A percentile compares a stretch with the other conserved stretches of the same genome.
phyloP scores from a whole-genome alignment of 2,113 vertebrate genomes.

The Gymnogyps californianus region DNA sequence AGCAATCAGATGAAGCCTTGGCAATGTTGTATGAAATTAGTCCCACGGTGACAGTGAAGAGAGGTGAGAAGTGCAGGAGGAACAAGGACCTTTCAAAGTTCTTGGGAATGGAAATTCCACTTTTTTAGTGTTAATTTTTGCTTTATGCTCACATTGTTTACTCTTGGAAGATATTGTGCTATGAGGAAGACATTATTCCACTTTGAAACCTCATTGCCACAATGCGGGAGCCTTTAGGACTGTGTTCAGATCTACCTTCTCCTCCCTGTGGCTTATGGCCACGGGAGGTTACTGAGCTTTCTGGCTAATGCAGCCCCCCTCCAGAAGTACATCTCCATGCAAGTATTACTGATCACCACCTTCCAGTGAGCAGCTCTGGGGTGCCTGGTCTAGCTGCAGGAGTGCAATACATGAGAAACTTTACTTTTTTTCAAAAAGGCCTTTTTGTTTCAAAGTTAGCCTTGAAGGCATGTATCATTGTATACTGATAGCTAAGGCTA shows the following conservation, averaged over 20 bases:
- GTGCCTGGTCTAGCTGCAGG: neutral
- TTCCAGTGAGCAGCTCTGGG: neutral
- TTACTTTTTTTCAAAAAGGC: fast-evolving
- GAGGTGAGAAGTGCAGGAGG: neutral
- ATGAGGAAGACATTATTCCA: neutral
- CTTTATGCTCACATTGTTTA: neutral
- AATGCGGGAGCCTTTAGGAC: fast-evolving
- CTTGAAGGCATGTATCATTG: neutral
- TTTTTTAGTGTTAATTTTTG: neutral
- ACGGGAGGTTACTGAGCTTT: neutral
- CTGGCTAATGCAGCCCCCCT: neutral
- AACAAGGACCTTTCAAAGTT: neutral
- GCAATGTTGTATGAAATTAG: neutral
- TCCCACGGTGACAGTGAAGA: neutral
- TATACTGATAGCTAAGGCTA: neutral
- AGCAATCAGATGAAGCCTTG: neutral
- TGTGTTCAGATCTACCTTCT: neutral
- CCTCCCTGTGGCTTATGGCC: fast-evolving
- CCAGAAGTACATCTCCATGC: fast-evolving
- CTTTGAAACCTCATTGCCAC: neutral
- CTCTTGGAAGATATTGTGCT: neutral
- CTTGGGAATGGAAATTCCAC: slow-evolving; percentile 20
- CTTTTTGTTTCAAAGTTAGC: neutral
- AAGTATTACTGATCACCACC: neutral
- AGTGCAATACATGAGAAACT: neutral